Base-by-base conservation (phyloP, 2,113 vertebrate genomes). In the Equus quagga region DNA sequence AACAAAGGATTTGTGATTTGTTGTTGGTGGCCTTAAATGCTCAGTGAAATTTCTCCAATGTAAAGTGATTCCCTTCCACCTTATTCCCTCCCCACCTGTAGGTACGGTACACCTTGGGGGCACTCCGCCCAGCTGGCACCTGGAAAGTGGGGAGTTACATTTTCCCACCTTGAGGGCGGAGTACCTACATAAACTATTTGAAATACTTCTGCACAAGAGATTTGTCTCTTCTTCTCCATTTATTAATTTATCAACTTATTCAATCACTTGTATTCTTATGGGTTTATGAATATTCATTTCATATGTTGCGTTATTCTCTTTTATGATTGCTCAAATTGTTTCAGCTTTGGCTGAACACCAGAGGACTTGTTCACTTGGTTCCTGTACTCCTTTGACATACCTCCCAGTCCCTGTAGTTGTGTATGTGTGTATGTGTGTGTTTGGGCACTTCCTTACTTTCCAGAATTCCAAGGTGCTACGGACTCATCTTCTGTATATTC, bases 81-180 rank as follows among this genome's bases (percentile, higher is more conserved):
- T 54, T 31, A 24, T 7, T 56, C 19, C 2, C 12, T 19, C 28
- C 21, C 2, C 15, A 17, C 5, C 33, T 62, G 44, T 88, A 1
- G 33, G 33, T 11, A 56, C 2, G 28, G 0, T 23, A 24, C 10
- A 2, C 0, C 24, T 67, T 67, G 14, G 28, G 31, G 6, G 23
- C 17, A 62, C 8, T 64, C n/a, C 33, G 13, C 3, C 28, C 33
- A 69, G 3, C 2, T 5, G 10, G 28, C 1, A 9, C 7, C 18
- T 33, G 9, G n/a, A 4, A 12, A 51, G 8, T 46, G 5, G 28
- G 6, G 2, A 70, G 2, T 72, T 58, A 41, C 13, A 56, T 0
- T 44, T 4, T 8, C 41, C 5, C 0, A 24, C 5, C 0, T 23
- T 86, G 24, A 82, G 26, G 9, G 7, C 5, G 1, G 12, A 31